Percentiles rank a stretch among this genome's conserved stretches.
phyloP scores from a whole-genome alignment of 1,140 invertebrate genomes.

The Onthophagus taurus region DNA sequence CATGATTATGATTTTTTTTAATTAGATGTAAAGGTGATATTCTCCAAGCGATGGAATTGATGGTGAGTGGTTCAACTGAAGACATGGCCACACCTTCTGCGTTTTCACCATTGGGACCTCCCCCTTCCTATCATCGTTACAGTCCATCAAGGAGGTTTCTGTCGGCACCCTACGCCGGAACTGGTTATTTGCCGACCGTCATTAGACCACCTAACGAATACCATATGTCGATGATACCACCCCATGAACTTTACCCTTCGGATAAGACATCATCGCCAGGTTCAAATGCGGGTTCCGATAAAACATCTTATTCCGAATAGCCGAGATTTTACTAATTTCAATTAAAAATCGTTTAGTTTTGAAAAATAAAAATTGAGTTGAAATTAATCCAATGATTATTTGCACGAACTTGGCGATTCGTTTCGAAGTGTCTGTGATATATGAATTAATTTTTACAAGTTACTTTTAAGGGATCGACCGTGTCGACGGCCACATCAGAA shows the following conservation, averaged over 20 bases:
- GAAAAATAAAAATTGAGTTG: conserved; percentile 5
- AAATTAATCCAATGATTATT: conserved; percentile 1
- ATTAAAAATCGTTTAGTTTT: background rate
- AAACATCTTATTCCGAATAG: conserved; percentile 42
- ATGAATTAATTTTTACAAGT: background rate
- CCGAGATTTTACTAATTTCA: conserved; percentile 8
- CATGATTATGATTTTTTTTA: background rate
- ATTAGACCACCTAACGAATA: conserved; percentile 50
- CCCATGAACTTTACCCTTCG: conserved; percentile 33
- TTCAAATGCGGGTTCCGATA: conserved; percentile 38
- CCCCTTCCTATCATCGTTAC: conserved; percentile 46
- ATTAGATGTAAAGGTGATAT: conserved; percentile 63
- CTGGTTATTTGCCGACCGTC: conserved; percentile 68
- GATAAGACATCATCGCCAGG: conserved; percentile 41
- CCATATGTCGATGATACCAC: conserved; percentile 24
- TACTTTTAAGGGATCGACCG: conserved; percentile 8
- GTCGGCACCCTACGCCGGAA: conserved; percentile 67
- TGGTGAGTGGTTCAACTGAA: conserved; percentile 56
- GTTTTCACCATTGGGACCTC: conserved; percentile 60
- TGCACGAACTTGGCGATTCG: background rate
- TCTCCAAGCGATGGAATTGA: conserved; percentile 80
- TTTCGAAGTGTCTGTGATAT: background rate
- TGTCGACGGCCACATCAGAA: conserved; percentile 36
- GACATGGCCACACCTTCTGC: conserved; percentile 48
- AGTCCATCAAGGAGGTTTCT: conserved; percentile 58